Evolutionary conservation across 30 jellyfish, hydroid and myxozoan species (phyloP).

Genomic region (Turritopsis dohrnii): DNA sequence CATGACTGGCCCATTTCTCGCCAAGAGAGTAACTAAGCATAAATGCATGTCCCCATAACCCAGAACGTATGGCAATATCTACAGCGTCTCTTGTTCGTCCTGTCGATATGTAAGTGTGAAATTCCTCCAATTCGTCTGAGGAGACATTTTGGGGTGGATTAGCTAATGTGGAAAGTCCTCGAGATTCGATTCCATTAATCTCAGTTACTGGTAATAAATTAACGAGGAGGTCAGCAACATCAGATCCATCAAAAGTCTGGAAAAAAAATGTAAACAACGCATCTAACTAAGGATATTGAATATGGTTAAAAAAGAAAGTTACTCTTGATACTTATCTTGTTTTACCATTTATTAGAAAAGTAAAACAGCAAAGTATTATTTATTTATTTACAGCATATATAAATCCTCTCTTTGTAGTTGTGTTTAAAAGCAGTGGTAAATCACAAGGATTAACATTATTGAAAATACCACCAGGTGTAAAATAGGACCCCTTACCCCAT

Average conservation of each 20-base stretch:
- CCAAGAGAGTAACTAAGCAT: constrained; percentile 35
- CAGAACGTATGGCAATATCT: constrained; percentile 26
- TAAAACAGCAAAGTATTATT: too few relatives aligned
- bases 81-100: constrained; percentile 34
- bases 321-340: too few relatives aligned
- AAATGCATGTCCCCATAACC: constrained; percentile 44
- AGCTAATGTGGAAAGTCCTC: not conserved
- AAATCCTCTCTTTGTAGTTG: too few relatives aligned
- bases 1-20: constrained; percentile 1
- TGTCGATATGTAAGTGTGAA: constrained; percentile 18
- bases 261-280: not conserved
- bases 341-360: too few relatives aligned
- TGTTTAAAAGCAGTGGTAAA: too few relatives aligned
- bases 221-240: constrained; percentile 30
- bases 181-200: constrained; percentile 16
- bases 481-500: constrained; percentile 30
- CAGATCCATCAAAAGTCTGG: constrained; percentile 50
- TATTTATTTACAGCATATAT: too few relatives aligned
- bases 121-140: constrained; percentile 15
- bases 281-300: not conserved
- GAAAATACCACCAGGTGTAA: too few relatives aligned
- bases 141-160: constrained; percentile 20
- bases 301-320: not conserved
- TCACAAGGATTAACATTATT: too few relatives aligned
- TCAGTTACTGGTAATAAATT: constrained; percentile 22